phyloP scores from a whole-genome alignment of 2,797 vertebrate species.

The Rhinatrema bivittatum region DNA sequence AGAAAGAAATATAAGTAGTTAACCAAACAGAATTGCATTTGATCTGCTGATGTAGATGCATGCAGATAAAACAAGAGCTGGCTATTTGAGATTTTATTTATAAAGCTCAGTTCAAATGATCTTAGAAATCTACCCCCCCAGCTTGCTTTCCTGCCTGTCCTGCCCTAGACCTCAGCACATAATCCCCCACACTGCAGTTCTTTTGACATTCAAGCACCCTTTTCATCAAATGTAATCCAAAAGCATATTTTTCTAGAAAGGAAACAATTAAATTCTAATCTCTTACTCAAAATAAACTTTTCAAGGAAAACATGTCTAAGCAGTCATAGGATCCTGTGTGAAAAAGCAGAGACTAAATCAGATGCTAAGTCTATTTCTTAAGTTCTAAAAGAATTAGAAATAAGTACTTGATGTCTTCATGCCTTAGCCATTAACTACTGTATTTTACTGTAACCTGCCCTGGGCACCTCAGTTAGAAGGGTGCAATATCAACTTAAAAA shows the following conservation, averaged over 20 bases:
- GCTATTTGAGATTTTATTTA: conserved; percentile 46
- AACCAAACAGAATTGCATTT: conserved; percentile 42
- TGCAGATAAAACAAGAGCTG: conserved; percentile 42
- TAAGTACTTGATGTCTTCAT: too few species aligned
- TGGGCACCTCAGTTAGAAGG: too few species aligned
- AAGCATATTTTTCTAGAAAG: conserved; percentile 69
- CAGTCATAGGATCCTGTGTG: conserved; percentile 23
- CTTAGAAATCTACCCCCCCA: conserved; percentile 15
- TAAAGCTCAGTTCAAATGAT: conserved; percentile 34
- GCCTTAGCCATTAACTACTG: too few species aligned
- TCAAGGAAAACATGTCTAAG: conserved; percentile 54
- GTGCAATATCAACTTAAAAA: too few species aligned
- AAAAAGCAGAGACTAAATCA: conserved; percentile 30
- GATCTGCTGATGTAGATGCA: conserved; percentile 27
- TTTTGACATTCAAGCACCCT: conserved; percentile 50
- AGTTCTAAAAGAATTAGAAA: too few species aligned
- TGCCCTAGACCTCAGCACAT: conserved; percentile 37
- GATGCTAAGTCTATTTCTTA: conserved; percentile 20
- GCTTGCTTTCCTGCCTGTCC: conserved; percentile 46
- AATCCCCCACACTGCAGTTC: conserved; percentile 42
- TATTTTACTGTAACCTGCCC: too few species aligned
- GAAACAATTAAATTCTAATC: conserved; percentile 70
- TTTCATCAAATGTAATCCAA: conserved; percentile 59
- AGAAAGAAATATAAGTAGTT: conserved; percentile 42
- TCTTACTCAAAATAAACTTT: conserved; percentile 42